Base-by-base conservation (phyloP, 2,888 invertebrate species). In the Parthenolecanium corni region DNA sequence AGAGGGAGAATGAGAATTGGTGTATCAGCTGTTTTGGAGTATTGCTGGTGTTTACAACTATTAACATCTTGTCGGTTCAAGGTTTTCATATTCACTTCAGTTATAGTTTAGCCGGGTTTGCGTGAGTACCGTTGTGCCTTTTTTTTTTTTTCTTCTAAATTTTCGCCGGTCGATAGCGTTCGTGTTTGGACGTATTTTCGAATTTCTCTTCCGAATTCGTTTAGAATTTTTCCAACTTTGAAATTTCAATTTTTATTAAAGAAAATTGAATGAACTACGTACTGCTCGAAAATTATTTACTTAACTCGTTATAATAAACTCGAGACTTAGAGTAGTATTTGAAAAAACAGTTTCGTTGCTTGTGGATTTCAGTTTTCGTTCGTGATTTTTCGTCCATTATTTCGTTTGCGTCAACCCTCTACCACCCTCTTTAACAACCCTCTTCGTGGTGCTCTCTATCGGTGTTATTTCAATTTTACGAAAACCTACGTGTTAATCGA, bases 31-130 rank as follows among this genome's bases (percentile, higher is more conserved):
- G 52, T 36, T 52, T n/a, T 36, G 20, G 20, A 21, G 51, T 51
- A 51, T 11, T 21, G 47, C 21, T 38, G 31, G 46, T 56, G 56
- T 56, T 56, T 56, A 56, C 56, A 56, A 46, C 56, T 21, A 46
- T 54, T 56, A 56, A 46, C 56, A 46, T 44, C 24, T 46, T 56
- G 56, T 56, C 56, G 56, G 56, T 56, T 56, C 56, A 56, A 56
- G 56, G 56, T 56, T 46, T n/a, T 31, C 31, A 31, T 31, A 31
- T 31, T 31, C 52, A 46, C 24, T 56, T 56, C 52, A 46, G 46
- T 56, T 56, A 42, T 25, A n/a, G 24, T 52, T 23, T 16, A 14
- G 52, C 6, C 2, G 24, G 25, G 18, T 23, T 1, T n/a, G 56
- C 38, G 11, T 12, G 38, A n/a, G 31, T 36, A 24, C 12, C 11